These are phyloP conservation scores for Napeogenes sylphis DNA, from an alignment of 2,888 invertebrate species.

Conservation along the genomic window DNA sequence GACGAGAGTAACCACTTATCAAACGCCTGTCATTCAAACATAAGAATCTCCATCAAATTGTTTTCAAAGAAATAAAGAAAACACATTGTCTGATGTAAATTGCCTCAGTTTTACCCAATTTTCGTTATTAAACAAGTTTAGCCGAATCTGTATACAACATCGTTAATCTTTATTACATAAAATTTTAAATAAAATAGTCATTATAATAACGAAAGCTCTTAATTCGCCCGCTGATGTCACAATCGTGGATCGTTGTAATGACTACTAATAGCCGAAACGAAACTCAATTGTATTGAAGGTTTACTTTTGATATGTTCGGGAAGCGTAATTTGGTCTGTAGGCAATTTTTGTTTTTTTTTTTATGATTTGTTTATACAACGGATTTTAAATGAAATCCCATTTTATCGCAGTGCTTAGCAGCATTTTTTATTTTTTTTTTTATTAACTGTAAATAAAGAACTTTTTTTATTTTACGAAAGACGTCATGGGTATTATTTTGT, in stretches of 20 bases:
- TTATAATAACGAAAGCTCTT: background rate
- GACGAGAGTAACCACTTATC: too few species aligned
- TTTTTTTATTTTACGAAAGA: too few species aligned
- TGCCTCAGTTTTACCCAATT: too few species aligned
- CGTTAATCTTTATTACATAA: conserved; percentile 1
- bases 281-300: conserved; percentile 17
- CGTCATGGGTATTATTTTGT: background rate
- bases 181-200: background rate
- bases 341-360: conserved; percentile 11
- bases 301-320: conserved; percentile 11
- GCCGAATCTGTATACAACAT: background rate
- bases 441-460: too few species aligned
- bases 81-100: too few species aligned
- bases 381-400: background rate
- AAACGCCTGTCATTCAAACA: too few species aligned
- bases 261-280: background rate
- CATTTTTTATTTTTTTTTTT: too few species aligned
- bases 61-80: too few species aligned
- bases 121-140: too few species aligned
- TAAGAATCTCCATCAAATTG: too few species aligned
- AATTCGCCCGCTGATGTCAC: background rate
- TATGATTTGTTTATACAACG: conserved; percentile 5
- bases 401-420: too few species aligned
- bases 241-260: conserved; percentile 6
- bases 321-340: conserved; percentile 11